Evolutionary conservation across 1,140 invertebrate genomes (phyloP), one percentile per base, ranked within the genome.

Genomic region (Thaumetopoea pityocampa): DNA sequence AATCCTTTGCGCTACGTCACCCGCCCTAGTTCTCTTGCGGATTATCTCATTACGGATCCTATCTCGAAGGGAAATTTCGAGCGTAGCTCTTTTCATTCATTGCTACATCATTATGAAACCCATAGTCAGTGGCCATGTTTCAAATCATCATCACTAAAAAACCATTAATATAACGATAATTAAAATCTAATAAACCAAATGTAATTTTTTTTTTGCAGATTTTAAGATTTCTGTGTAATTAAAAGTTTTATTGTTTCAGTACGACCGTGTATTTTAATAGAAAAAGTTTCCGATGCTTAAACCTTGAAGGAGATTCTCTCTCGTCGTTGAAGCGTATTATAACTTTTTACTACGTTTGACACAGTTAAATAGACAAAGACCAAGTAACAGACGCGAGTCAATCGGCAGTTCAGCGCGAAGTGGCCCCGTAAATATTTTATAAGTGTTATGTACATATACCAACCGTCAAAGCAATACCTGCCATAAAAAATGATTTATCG

Each of bases 391-490:
- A 5, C 23, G 24, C 22, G 17, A 44, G 28, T 43, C 16, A 22
- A 38, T 34, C 17, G 44, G 29, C 15, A 33, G 43, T 54, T 60
- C 46, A 38, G 48, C 57, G 44, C 46, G 51, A 45, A 40, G 49
- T 12, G 37, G 37, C 23, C 17, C 54, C 58, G 41, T 65, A 62
- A 68, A 67, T 54, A 42, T 16, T 65, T 65, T 56, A 65, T 54
- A 47, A 37, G 37, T 28, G 33, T 53, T 58, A 42, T 37, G 7
- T 37, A 37, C 5, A 10, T 17, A 28, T 10, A 8, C 4, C 9
- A 10, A 10, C 11, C 9, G 18, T 24, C n/a, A 22, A 24, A 5
- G 12, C 10, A 26, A 26, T 23, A 26, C 23, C 15, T 22, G 17
- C n/a, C n/a, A n/a, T n/a, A n/a, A n/a, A n/a, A n/a, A n/a, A n/a